A percentile compares a stretch with the other conserved stretches of the same genome.
Evolutionary conservation across 2,888 invertebrate species (phyloP).

Genomic region (Eristalinus aeneus): DNA sequence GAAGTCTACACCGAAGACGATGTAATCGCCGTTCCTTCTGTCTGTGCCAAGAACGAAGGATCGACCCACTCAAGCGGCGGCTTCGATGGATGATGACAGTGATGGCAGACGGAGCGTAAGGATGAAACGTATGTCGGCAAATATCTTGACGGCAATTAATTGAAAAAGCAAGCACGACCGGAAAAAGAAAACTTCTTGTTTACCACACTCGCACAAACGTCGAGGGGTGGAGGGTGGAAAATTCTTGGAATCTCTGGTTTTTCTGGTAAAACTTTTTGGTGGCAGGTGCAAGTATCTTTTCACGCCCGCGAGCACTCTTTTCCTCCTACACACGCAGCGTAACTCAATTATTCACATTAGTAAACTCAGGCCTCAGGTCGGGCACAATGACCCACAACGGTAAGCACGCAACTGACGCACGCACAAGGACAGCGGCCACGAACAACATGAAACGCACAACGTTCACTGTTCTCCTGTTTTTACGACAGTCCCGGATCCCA

Average conservation of each 20-base stretch:
- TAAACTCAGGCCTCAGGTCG: slow-evolving; percentile 41
- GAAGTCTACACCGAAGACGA: slow-evolving; percentile 43
- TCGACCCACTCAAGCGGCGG: slow-evolving; percentile 39
- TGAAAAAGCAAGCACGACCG: slow-evolving; percentile 72
- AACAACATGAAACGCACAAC: slow-evolving; percentile 3
- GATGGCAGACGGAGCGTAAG: slow-evolving; percentile 30
- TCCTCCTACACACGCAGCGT: slow-evolving; percentile 18
- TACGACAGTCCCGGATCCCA: not conserved
- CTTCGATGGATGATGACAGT: not conserved
- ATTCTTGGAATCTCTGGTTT: not conserved
- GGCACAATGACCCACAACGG: slow-evolving; percentile 33
- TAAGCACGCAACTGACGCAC: slow-evolving; percentile 32
- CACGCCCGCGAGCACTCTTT: slow-evolving; percentile 30
- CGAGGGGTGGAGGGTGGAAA: not conserved
- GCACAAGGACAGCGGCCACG: not conserved
- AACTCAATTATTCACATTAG: slow-evolving; percentile 59
- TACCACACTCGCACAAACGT: slow-evolving; percentile 40
- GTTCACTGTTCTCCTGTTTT: slow-evolving; percentile 3
- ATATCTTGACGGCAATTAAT: slow-evolving; percentile 72
- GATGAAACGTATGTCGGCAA: slow-evolving; percentile 66
- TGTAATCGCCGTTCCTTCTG: slow-evolving; percentile 44
- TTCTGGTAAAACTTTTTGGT: slow-evolving; percentile 57
- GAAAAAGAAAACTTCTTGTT: slow-evolving; percentile 59
- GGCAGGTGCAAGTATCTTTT: slow-evolving; percentile 51
- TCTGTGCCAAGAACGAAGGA: slow-evolving; percentile 32